Conservation (phyloP, 2,888 invertebrate genomes). For the Leptinotarsa juncta region DNA sequence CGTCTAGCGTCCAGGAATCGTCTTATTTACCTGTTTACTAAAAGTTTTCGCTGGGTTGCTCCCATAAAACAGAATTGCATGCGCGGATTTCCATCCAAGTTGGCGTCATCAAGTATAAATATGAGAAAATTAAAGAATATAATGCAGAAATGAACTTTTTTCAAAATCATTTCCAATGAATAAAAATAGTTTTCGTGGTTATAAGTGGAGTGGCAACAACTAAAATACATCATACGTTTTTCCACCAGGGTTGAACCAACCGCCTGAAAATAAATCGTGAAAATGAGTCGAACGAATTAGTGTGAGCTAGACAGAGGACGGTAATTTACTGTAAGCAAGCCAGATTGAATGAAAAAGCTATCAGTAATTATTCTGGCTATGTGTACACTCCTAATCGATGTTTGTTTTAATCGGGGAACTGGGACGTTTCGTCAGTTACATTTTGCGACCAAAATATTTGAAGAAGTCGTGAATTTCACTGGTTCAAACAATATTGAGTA, state of each 20-base stretch:
- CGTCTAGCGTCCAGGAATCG: no score
- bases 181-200: no score
- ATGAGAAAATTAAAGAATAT: no score
- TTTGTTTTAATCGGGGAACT: background rate
- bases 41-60: no score
- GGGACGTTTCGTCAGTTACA: background rate
- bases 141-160: no score
- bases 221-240: slow-evolving; percentile 9
- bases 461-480: background rate
- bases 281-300: slow-evolving; percentile 14
- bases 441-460: background rate
- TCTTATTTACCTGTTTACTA: no score
- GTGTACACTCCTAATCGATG: background rate
- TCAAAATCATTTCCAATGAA: no score
- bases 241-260: slow-evolving; percentile 6
- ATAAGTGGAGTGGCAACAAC: background rate
- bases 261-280: slow-evolving; percentile 1
- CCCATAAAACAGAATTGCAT: no score
- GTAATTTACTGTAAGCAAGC: slow-evolving; percentile 14
- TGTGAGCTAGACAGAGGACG: slow-evolving; percentile 12
- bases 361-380: slow-evolving; percentile 4
- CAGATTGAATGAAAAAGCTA: slow-evolving; percentile 17
- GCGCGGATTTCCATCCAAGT: no score
- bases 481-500: no score
- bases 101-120: no score